A percentile compares a stretch with the other conserved stretches of the same genome.
phyloP scores from a whole-genome alignment of 1,140 invertebrate species.

The Lasaia peninsularis region DNA sequence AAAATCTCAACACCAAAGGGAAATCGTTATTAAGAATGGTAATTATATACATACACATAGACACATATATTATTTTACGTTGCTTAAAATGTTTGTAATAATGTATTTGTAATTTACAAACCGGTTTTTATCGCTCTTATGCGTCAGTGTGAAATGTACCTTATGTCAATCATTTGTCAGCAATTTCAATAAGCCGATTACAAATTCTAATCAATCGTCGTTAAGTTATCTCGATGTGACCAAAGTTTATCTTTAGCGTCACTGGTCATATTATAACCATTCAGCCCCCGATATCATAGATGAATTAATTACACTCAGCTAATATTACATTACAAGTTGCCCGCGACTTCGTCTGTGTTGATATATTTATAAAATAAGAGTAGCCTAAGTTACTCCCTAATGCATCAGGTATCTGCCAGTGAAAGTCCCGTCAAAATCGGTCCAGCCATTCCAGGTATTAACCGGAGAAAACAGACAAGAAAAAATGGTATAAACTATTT shows the following conservation, averaged over 20 bases:
- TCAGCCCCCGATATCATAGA: not conserved
- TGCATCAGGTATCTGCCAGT: too few species aligned
- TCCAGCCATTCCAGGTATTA: too few species aligned
- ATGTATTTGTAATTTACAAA: too few species aligned
- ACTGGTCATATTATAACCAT: not conserved
- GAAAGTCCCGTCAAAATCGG: too few species aligned
- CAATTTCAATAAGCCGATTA: not conserved
- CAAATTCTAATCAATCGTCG: not conserved
- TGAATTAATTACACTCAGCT: not conserved
- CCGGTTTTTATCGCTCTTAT: not conserved
- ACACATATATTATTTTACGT: too few species aligned
- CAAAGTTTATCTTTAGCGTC: constrained; percentile 1
- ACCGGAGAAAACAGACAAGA: too few species aligned
- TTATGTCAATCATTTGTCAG: not conserved
- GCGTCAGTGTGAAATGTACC: not conserved
- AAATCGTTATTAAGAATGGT: not conserved
- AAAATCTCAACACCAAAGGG: not conserved
- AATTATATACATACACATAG: too few species aligned
- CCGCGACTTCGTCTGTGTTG: too few species aligned
- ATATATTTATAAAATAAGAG: too few species aligned
- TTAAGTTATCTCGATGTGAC: not conserved
- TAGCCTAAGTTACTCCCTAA: too few species aligned
- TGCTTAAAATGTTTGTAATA: too few species aligned
- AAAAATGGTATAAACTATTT: too few species aligned
- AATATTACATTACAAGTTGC: not conserved